These are phyloP conservation scores for Phaenicophaeus curvirostris DNA, from an alignment of 2,797 vertebrate species.

Conservation along the genomic window DNA sequence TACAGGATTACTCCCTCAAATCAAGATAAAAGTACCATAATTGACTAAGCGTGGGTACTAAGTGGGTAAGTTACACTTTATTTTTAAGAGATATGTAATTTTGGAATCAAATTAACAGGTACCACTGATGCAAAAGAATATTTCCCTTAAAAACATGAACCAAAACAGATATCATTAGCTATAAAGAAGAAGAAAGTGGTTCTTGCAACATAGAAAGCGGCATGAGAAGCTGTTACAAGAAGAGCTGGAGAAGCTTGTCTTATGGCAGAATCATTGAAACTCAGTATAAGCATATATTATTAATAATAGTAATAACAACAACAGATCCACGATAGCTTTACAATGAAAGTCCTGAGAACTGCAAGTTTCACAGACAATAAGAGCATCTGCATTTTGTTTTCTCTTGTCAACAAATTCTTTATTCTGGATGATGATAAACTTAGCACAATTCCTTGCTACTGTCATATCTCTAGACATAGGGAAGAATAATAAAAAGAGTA, in stretches of 20 bases:
- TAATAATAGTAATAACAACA: not conserved
- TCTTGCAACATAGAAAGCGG: not conserved
- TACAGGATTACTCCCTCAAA: not conserved
- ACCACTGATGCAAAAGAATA: not conserved
- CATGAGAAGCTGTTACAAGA: not conserved
- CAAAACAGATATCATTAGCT: not conserved
- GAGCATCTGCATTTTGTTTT: not conserved
- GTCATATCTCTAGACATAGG: not conserved
- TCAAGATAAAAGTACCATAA: not conserved
- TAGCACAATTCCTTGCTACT: not conserved
- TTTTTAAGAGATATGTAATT: not conserved
- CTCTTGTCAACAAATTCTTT: not conserved
- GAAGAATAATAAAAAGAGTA: not conserved
- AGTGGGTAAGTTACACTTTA: not conserved
- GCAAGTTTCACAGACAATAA: not conserved
- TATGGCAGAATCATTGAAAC: not conserved
- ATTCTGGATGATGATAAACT: not conserved
- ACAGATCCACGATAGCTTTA: not conserved
- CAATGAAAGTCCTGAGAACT: not conserved
- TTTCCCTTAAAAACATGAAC: not conserved
- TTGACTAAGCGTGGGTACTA: not conserved
- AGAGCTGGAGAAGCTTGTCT: not conserved
- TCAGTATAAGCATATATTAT: not conserved
- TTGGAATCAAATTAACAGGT: not conserved
- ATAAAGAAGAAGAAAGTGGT: not conserved